Base-by-base conservation (phyloP, 2,888 invertebrate genomes). In the Eustalomyia histrio region DNA sequence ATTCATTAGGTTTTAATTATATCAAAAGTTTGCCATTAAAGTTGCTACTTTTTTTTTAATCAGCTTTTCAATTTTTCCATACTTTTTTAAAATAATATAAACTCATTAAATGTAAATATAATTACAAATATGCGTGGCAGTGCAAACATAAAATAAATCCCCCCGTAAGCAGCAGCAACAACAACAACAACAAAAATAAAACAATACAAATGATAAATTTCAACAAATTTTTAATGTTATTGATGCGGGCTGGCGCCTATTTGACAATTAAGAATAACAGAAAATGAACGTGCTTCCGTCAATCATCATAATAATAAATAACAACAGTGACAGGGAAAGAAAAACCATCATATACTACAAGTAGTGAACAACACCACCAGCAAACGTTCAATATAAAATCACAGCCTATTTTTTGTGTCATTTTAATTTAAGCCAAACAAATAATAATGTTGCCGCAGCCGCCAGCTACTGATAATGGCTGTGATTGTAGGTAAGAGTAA, bases 71-170 rank as follows among this genome's bases (percentile, higher is more conserved):
- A 21, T 33, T 53, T 50, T 47, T 4, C 14, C 24, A 43, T 61
- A 16, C 7, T 50, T 64, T 33, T n/a, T 47, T 47, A n/a, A 33
- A 43, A 50, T 39, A 55, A 63, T 60, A 67, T 57, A 67, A 73
- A 63, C 53, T 65, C 55, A 78, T 68, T 73, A 57, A 78, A 78
- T 47, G 53, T 47, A 61, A 63, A 72, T 67, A 73, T 63, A 68
- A 68, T 61, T 73, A 53, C 17, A 35, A 61, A 67, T 47, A 63
- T 47, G 12, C 43, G 43, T 47, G 14, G 43, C n/a, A n/a, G 7
- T 47, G 6, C n/a, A 47, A 14, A 47, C n/a, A 47, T 21, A 21
- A 21, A 21, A 21, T 21, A 21, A 21, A 21, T 21, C 21, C 21
- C n/a, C n/a, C n/a, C n/a, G n/a, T n/a, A n/a, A n/a, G n/a, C n/a